Base-by-base conservation (phyloP, 2,888 invertebrate genomes). In the Microdon myrmicae region DNA sequence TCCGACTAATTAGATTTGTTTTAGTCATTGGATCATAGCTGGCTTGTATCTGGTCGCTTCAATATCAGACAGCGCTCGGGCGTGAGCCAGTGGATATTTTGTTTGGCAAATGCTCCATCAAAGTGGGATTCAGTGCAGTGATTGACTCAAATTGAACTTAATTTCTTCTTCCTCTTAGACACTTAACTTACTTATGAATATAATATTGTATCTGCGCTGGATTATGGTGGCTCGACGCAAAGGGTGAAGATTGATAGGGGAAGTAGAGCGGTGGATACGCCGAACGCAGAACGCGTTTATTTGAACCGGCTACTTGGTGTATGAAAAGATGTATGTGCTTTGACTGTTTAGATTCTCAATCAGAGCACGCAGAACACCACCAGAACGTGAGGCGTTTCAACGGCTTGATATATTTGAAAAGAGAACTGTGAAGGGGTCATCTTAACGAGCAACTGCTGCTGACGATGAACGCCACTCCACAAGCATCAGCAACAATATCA, bases 71-170 rank as follows among this genome's bases (percentile, higher is more conserved):
- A 25, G 39, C 9, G 10, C 19, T 41, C 41, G 34, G n/a, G 12
- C 19, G 26, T 13, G 34, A n/a, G n/a, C 6, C 44, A 28, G 39
- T 35, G 14, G 19, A 39, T 37, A 26, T 48, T 56, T 49, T 31
- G 58, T 45, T 41, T 54, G 54, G 49, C 54, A 53, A 54, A 59
- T 59, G 49, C 48, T 35, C 49, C 51, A 51, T 67, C 60, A 68
- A 69, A 70, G 70, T 68, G 67, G 67, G 64, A 53, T 41, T 64
- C 58, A 58, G 58, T 43, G 68, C 71, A 68, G 72, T 72, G 72
- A 72, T 72, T 72, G 71, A 71, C 69, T 71, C 71, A 72, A 72
- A 72, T 72, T 72, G 72, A 68, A 71, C 72, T 72, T 72, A 72
- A 72, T 72, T 72, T 69, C 71, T 70, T 71, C 72, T 72, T 72